Conservation (phyloP, 2,888 invertebrate genomes). For the Xestia ashworthii region DNA sequence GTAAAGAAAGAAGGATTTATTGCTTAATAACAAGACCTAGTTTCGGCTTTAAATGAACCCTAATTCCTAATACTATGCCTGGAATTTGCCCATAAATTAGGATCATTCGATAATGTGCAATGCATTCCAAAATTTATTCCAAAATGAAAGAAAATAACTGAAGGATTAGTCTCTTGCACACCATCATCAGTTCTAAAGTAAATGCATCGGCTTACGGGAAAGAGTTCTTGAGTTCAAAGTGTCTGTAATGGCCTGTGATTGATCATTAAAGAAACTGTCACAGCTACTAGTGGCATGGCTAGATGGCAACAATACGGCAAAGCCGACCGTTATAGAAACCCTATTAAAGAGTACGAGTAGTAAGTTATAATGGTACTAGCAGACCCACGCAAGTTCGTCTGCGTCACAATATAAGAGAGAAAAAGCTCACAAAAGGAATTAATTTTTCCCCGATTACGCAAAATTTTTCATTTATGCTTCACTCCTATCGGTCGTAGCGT, state of each 20-base stretch:
- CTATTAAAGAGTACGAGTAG: no score
- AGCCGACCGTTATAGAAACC: no score
- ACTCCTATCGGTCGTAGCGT: no score
- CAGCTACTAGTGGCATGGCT: no score
- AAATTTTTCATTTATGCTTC: no score
- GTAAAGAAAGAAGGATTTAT: conserved; percentile 70
- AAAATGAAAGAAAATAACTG: neutral
- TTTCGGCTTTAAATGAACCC: conserved; percentile 64
- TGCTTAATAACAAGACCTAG: conserved; percentile 68
- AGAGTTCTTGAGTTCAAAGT: neutral
- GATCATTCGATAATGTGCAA: conserved; percentile 24
- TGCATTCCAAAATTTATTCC: neutral
- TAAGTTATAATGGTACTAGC: no score
- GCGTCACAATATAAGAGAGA: no score
- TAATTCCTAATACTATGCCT: conserved; percentile 63
- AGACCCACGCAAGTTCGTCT: no score
- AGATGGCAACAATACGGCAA: no score
- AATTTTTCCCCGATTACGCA: no score
- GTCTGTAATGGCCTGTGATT: neutral
- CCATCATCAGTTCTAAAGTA: neutral
- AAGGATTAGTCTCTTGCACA: neutral
- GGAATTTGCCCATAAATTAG: conserved; percentile 60
- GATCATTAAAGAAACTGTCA: neutral
- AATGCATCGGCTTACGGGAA: neutral
- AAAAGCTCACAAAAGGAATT: no score